Base-by-base conservation (phyloP, 35 echinoderm and acorn worm genomes). In the Chiridota heheva region DNA sequence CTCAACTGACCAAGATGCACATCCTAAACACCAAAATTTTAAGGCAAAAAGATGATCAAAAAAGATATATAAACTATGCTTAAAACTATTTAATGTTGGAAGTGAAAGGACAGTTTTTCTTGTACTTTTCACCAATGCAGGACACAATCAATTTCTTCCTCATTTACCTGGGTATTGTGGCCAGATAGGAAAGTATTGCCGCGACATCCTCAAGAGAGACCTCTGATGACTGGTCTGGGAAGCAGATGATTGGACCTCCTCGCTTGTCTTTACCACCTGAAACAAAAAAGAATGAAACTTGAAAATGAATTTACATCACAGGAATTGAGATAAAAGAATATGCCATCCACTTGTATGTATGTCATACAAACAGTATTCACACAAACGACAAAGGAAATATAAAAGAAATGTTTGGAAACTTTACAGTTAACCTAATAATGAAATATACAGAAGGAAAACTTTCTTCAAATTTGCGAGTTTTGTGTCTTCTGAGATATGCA, bases 211-310 rank as follows among this genome's bases (percentile, higher is more conserved):
- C 86, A 36, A 96, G 63, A 32, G 92, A 90, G 28, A 85, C 51
- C 33, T 90, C 59, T 7, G 90, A 61, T 25, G 76, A 13, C 35
- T 90, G 92, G 58, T 70, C 43, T 5, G 81, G 81, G 32, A 90
- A 90, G 25, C 80, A 65, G 20, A 96, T 96, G 81, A 96, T 44
- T 56, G 92, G 87, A 25, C 92, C 81, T 26, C 92, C 92, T 77
- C 75, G 69, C 56, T 51, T 86, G 62, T 90, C 87, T 41, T 86
- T 83, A 13, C 86, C 87, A 78, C 86, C 86, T 96, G 77, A 28
- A 72, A 71, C 33, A n/a, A 69, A 12, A 56, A 67, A 86, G 35
- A 39, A 72, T 26, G 45, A 73, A 57, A n/a, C 25, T 60, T 3
- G 7, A 10, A 33, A 5, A 22, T 6, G n/a, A 6, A 35, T 38